Evolutionary conservation across 2,888 invertebrate species (phyloP), one percentile per base, ranked within the genome.

Genomic region (Rotaria sp.): DNA sequence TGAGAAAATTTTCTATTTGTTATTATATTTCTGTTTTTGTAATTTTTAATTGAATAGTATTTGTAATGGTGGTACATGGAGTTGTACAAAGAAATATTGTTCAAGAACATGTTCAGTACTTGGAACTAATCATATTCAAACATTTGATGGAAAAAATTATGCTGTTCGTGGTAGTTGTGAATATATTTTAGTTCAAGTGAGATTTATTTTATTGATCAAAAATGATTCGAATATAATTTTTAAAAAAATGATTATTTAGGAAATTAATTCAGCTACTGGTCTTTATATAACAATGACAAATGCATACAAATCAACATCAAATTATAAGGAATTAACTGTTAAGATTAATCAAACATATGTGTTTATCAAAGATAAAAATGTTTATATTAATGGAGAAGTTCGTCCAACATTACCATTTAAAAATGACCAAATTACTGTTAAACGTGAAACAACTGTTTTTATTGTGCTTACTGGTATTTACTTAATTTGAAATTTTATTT

Each of bases 111-210:
- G 87, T 84, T 85, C 85, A 4, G 35, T 87, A 30, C 38, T 41
- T 24, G 87, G 87, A 30, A 55, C 45, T 18, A 85, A 57, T 55
- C 85, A 87, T 57, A 85, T 85, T 85, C 80, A 59, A 50, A 87
- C 87, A 35, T 87, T 87, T 74, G 87, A 87, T 85, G 87, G 87
- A 52, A 85, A 84, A 55, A 45, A 24, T 5, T 87, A 87, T 38
- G 48, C 59, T 35, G 48, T 84, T 41, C 59, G 50, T 48, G 84
- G 85, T 30, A 84, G 10, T 84, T 87, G 87, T 52, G 87, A 87
- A 84, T 85, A 87, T 55, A 87, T 84, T 35, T 59, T 87, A 26
- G 84, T 87, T 15, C 75, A 86, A 84, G 84, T 84, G 59, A 86
- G n/a, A 26, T 52, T 24, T 52, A 4, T 52, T 52, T 4, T 4